Conservation (phyloP, 2,797 vertebrate genomes). For the Pseudochaenichthys georgianus region DNA sequence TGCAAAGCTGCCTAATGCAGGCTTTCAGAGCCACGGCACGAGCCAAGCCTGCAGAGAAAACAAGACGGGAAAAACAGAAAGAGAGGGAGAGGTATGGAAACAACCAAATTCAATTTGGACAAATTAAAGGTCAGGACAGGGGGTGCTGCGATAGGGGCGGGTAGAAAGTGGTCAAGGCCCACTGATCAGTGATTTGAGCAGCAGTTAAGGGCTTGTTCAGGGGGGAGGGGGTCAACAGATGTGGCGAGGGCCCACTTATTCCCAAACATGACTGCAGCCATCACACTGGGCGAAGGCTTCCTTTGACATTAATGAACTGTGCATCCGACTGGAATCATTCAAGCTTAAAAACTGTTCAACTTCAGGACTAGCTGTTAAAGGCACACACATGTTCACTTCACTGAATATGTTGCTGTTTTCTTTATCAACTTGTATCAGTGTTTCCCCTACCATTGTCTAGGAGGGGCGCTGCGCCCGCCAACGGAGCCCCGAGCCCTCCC, state of each 20-base stretch:
- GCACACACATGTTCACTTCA: constrained; percentile 1
- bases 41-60: constrained; percentile 50
- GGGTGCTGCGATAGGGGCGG: neutral
- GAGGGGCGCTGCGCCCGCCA: no score
- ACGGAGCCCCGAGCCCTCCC: no score
- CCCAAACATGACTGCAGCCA: constrained; percentile 46
- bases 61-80: constrained; percentile 33
- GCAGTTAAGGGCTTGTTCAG: constrained; percentile 58
- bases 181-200: constrained; percentile 65
- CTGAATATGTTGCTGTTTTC: neutral
- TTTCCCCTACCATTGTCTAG: no score
- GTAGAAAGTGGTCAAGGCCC: constrained; percentile 63
- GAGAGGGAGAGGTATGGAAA: constrained; percentile 37
- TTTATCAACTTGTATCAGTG: neutral
- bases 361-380: constrained; percentile 18
- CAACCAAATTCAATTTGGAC: constrained; percentile 73
- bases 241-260: constrained; percentile 20
- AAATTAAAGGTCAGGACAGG: constrained; percentile 72
- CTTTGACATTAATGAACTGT: constrained; percentile 64
- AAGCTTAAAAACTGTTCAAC: constrained; percentile 31
- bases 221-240: constrained; percentile 37
- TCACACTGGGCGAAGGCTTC: constrained; percentile 35
- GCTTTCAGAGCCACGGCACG: constrained; percentile 47
- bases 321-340: constrained; percentile 44
- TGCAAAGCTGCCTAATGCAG: constrained; percentile 55